Base-by-base conservation (phyloP, 2,113 vertebrate species). In the Lutjanus erythropterus region DNA sequence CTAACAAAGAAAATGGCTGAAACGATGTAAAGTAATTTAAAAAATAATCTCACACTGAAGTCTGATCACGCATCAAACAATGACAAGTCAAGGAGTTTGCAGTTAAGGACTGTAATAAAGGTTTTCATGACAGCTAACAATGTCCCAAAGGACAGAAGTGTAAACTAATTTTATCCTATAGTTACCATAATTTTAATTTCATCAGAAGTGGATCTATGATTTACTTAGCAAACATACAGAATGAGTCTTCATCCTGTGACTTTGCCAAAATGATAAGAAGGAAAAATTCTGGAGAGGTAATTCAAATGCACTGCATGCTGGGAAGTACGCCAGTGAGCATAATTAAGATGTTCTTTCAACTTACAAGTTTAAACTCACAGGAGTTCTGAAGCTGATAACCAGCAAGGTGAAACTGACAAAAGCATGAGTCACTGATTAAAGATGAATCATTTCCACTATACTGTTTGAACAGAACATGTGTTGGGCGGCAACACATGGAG, bases 331-430 rank as follows among this genome's bases (percentile, higher is more conserved):
- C 73, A 72, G 64, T 39, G 60, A 73, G 81, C 78, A 86, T 83
- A 81, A 88, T 86, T 81, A 87, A 70, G 69, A 83, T 49, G 49
- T 78, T 75, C 80, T 74, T 81, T 88, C 52, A 79, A 73, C 33
- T 83, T 61, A 52, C 50, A 72, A 86, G 73, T 75, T 52, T 78
- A 35, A 84, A 80, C 84, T 86, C 72, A 52, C 46, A 66, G 79
- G 64, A 69, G 55, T 75, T 86, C 19, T 77, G 75, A 81, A 52
- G 46, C 60, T 78, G 78, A 75, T 84, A 82, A 81, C 70, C n/a
- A 50, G 52, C 73, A 79, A 88, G 83, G 72, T 86, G 68, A 88
- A 86, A 42, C 62, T 66, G 88, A 81, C 78, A 84, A 78, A 77
- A 84, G 58, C 58, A 62, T 49, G 67, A 80, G 33, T 65, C 67